A percentile compares a stretch with the other conserved stretches of the same genome.
These are phyloP conservation scores for Pseudomyrmex gracilis DNA, from an alignment of 1,140 invertebrate species.

Conservation along the genomic window DNA sequence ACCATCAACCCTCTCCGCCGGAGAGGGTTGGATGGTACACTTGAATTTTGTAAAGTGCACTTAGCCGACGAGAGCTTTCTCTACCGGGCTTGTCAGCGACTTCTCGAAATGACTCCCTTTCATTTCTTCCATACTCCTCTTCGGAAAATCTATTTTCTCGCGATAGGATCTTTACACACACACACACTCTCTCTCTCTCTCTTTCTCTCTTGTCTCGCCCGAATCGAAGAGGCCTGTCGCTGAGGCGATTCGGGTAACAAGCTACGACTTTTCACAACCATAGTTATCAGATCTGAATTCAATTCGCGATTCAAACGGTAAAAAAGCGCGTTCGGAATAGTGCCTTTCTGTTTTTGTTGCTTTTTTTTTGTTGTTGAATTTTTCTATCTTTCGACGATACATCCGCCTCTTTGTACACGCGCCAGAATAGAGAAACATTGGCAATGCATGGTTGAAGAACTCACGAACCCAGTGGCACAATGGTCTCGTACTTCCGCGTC, in stretches of 20 bases:
- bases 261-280: conserved; percentile 46
- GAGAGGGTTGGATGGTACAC: conserved; percentile 34
- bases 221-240: background rate
- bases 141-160: conserved; percentile 62
- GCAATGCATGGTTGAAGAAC: conserved; percentile 20
- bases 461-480: conserved; percentile 44
- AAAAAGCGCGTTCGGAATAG: background rate
- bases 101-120: conserved; percentile 52
- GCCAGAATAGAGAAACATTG: conserved; percentile 29
- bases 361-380: no score
- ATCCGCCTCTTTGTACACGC: background rate
- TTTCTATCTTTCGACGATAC: conserved; percentile 10
- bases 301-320: conserved; percentile 52
- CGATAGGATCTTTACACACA: conserved; percentile 33
- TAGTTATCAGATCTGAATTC: conserved; percentile 57
- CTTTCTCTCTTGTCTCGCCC: conserved; percentile 5
- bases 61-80: conserved; percentile 56
- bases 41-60: conserved; percentile 59
- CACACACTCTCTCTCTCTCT: background rate
- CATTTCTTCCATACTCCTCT: conserved; percentile 40
- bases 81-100: conserved; percentile 38
- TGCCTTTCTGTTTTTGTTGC: background rate
- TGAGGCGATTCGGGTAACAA: conserved; percentile 42
- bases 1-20: background rate
- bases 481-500: conserved; percentile 4